Base-by-base conservation (phyloP, 2,888 invertebrate genomes). In the Drosophila nr. medialis region DNA sequence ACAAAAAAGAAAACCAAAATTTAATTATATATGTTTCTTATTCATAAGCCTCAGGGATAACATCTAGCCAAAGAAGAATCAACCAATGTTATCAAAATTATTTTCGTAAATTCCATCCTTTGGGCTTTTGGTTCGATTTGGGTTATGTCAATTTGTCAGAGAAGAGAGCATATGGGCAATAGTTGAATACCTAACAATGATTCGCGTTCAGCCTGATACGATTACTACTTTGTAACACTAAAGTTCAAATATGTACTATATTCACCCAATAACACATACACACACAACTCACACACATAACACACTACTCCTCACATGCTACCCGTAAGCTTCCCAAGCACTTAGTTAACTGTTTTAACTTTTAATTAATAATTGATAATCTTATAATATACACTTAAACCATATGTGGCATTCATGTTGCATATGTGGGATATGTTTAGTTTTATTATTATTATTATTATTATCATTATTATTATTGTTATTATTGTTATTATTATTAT, bases 21-120 rank as follows among this genome's bases (percentile, higher is more conserved):
- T 86, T 81, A 81, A 77, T 77, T 82, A 78, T 77, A 88, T 86
- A 90, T 90, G 90, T 91, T 90, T 91, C 84, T 86, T 89, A 91
- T 90, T 86, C 64, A 53, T 51, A 42, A 42, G 56, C 55, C 48
- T 65, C 27, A 29, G 30, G 30, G 36, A 27, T 32, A n/a, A n/a
- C 34, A 24, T 18, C 29, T 5, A 64, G 18, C 34, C 18, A 8
- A 36, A 55, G 5, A 18, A 32, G 42, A 32, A 18, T 24, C 7
- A 24, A 11, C 40, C 1, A 29, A 27, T 34, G 5, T n/a, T 30
- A 13, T 2, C n/a, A n/a, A 50, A 15, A 27, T 27, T 27, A 11
- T 45, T n/a, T 15, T 30, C 11, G 11, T 24, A 18, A 18, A 15
- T 21, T 7, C 21, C 2, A 21, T 15, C 13, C 21, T 21, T 15